Base-by-base conservation (phyloP, 1,140 invertebrate genomes). In the Gonioctena quinquepunctata region DNA sequence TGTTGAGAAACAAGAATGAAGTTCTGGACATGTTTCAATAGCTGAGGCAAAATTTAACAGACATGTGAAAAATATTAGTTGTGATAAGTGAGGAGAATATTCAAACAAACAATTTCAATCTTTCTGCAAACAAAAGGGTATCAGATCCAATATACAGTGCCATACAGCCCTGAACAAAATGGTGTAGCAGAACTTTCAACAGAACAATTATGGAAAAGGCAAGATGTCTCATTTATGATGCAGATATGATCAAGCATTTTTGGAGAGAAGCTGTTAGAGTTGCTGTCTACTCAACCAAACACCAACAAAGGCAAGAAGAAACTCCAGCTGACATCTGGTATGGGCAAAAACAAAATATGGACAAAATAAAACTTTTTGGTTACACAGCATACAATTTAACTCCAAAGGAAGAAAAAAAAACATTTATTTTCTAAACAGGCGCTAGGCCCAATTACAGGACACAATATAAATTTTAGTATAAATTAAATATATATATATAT, bases 251-350 rank as follows among this genome's bases (percentile, higher is more conserved):
- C 23, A 76, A 76, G 63, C 23, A 69, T 49, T 69, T 82, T 48
- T 82, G 79, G 79, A 75, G 67, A 48, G 80, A 82, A 73, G 79
- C 79, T 7, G 56, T 79, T 8, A 21, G 26, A 28, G 19, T 79
- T 50, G 85, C 83, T 4, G 78, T 75, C 3, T 87, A 86, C 74
- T 77, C 56, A 87, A 87, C 75, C 68, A 83, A 28, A 52, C 48
- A 16, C 71, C 73, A 21, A 78, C 28, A 6, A 66, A 66, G 57
- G 54, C 19, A 59, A n/a, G 21, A 67, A 8, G 68, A 59, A 63
- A 54, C 21, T 13, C 74, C 74, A 26, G 57, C 60, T 19, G 65
- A 74, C 64, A 50, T 70, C 11, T 76, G 70, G 66, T 63, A 70
- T 18, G 73, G 72, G 5, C 27, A 69, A 13, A 72, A 66, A 69